A percentile compares a stretch with the other conserved stretches of the same genome.
These are phyloP conservation scores for Struthidea cinerea DNA, from an alignment of 2,113 vertebrate species.

Conservation along the genomic window DNA sequence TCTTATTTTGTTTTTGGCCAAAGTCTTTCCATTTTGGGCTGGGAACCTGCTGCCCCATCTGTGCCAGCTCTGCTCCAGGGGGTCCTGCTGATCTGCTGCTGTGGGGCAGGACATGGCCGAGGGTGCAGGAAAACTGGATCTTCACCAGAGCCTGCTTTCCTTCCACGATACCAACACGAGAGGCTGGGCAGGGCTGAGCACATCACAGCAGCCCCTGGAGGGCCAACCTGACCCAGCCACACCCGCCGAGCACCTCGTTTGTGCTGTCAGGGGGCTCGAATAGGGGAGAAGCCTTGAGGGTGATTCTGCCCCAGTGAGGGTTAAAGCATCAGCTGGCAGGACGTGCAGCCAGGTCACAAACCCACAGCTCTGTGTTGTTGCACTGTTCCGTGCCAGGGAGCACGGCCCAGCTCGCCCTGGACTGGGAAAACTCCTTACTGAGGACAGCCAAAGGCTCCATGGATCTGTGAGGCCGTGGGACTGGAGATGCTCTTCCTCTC, in stretches of 20 bases:
- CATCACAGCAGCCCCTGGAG: neutral
- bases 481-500: neutral
- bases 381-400: neutral
- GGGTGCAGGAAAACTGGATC: neutral
- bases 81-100: neutral
- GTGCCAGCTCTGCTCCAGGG: neutral
- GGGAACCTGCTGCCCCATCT: neutral
- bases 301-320: neutral
- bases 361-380: neutral
- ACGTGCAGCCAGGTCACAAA: neutral
- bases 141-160: neutral
- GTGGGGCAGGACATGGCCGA: neutral
- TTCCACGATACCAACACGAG: rapidly evolving
- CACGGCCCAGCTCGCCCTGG: rapidly evolving
- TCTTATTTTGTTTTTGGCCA: neutral
- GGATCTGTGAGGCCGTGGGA: neutral
- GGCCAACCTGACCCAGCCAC: neutral
- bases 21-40: neutral
- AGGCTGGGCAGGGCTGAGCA: neutral
- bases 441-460: neutral
- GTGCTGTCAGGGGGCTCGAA: neutral
- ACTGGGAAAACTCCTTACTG: neutral
- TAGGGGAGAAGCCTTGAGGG: neutral
- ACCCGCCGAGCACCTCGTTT: rapidly evolving
- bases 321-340: neutral